phyloP scores from a whole-genome alignment of 2,888 invertebrate genomes.

The Drosophila sordidapex region DNA sequence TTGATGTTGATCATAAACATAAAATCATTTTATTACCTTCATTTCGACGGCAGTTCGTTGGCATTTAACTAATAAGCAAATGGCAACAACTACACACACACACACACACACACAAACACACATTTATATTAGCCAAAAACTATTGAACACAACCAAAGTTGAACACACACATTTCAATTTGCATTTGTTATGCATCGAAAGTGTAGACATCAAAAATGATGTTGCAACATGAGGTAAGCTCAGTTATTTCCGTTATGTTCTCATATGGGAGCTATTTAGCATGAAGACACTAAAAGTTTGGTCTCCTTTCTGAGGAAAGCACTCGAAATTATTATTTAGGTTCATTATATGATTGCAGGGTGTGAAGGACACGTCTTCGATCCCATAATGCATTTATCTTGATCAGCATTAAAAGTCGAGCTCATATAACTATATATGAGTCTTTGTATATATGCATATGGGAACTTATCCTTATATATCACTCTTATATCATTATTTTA shows the following conservation, averaged over 20 bases:
- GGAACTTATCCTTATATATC: too few species aligned
- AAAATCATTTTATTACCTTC: conserved; percentile 73
- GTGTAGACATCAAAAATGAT: conserved; percentile 29
- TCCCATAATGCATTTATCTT: background rate
- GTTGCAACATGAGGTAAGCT: conserved; percentile 10
- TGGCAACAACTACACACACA: conserved; percentile 18
- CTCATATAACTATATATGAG: background rate
- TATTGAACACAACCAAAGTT: conserved; percentile 26
- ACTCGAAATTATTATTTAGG: background rate
- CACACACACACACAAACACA: background rate
- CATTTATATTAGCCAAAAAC: conserved; percentile 13
- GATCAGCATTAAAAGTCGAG: background rate
- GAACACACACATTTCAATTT: conserved; percentile 12
- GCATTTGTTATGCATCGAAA: conserved; percentile 38
- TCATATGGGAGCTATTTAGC: conserved; percentile 1
- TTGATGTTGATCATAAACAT: conserved; percentile 74
- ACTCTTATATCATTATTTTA: too few species aligned
- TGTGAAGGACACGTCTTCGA: background rate
- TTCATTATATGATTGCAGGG: background rate
- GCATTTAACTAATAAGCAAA: conserved; percentile 74
- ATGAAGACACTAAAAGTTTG: background rate
- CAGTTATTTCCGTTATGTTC: conserved; percentile 7
- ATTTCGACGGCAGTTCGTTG: conserved; percentile 49
- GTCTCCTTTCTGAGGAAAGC: background rate
- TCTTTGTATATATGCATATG: background rate